Evolutionary conservation across 2,797 vertebrate genomes (phyloP), one percentile per base, ranked within the genome.

Genomic region (Manis pentadactyla): DNA sequence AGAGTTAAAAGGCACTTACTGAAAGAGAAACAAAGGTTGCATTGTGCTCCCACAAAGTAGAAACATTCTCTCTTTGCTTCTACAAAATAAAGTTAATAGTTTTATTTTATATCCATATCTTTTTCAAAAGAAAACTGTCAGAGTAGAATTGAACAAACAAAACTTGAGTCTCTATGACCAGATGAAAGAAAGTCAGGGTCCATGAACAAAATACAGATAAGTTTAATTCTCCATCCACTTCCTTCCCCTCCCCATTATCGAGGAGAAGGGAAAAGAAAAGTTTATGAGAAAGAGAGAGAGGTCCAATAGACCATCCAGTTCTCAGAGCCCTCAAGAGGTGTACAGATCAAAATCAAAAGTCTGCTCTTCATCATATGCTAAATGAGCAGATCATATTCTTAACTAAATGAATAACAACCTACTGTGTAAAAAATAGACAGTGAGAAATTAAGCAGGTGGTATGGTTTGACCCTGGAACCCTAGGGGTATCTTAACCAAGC

Each of bases 311-410:
- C 5, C 34, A 12, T 27, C 5, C 3, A 11, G 42, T 85, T 82
- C 88, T 86, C 90, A 90, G 90, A 34, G 77, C 23, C 71, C 23
- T 83, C 2, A 4, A 77, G 53, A 79, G 53, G 15, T 39, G 21
- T 51, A 66, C 37, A 68, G 83, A 31, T 74, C 51, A 85, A n/a
- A 53, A 94, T 91, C 10, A 94, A 85, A 97, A 90, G 11, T 51
- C 59, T 64, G 57, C n/a, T 78, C 92, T 96, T 69, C 13, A 4
- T 81, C 42, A 12, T 74, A 23, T 39, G 31, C 57, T 75, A 82
- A 61, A 46, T 53, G 63, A 86, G 66, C 93, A 88, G 73, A 31
- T 63, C 57, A 75, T 88, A 11, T 87, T 51, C 57, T 51, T 63
- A 75, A 86, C 34, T 42, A 75, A 93, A 59, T 27, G 13, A 90